Percentiles rank a stretch among this genome's conserved stretches.
phyloP scores from a whole-genome alignment of 2,888 invertebrate genomes.

The Agrochola circellaris region DNA sequence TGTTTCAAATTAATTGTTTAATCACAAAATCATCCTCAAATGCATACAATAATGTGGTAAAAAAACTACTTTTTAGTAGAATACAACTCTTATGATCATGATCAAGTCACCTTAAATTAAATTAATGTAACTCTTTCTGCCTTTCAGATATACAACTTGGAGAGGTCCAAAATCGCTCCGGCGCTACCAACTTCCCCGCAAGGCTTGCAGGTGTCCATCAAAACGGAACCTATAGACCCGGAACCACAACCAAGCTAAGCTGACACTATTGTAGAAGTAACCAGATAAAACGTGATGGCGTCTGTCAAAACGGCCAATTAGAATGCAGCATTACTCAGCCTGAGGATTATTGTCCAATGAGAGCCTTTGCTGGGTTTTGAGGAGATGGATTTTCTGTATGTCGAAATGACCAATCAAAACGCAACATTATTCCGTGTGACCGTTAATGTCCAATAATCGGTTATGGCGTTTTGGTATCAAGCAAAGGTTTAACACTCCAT shows the following conservation, averaged over 20 bases:
- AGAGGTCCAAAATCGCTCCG: slow-evolving; percentile 78
- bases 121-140: slow-evolving; percentile 4
- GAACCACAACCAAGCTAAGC: slow-evolving; percentile 59
- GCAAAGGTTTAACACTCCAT: slow-evolving; percentile 20
- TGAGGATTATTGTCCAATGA: slow-evolving; percentile 2
- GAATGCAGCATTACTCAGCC: slow-evolving; percentile 1
- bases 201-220: slow-evolving; percentile 75
- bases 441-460: neutral
- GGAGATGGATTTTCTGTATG: neutral
- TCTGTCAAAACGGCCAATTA: slow-evolving; percentile 16
- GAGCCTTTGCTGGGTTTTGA: neutral
- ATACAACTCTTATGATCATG: too few relatives aligned
- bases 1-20: too few relatives aligned
- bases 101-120: too few relatives aligned
- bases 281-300: slow-evolving; percentile 10
- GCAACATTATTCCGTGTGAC: neutral
- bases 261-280: slow-evolving; percentile 34
- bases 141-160: slow-evolving; percentile 84
- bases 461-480: neutral
- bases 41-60: too few relatives aligned
- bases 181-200: slow-evolving; percentile 62
- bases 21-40: too few relatives aligned
- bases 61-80: too few relatives aligned
- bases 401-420: neutral
- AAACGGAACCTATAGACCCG: slow-evolving; percentile 78